phyloP scores from a whole-genome alignment of 2,113 vertebrate species.

The Calyptommatus sinebrachiatus region DNA sequence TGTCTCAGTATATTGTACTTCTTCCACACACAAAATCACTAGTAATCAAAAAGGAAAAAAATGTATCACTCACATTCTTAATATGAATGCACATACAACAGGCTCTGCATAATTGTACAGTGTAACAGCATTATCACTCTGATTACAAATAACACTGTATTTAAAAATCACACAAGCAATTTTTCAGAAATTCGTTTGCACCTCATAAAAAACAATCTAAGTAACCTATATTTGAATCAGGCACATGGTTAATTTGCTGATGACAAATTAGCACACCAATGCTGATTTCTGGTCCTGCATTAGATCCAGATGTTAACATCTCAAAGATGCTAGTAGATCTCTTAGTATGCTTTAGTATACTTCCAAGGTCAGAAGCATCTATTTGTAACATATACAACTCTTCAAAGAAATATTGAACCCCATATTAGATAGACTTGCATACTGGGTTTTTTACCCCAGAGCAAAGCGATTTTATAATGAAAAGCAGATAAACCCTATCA shows the following conservation, averaged over 20 bases:
- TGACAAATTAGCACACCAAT: background rate
- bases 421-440: background rate
- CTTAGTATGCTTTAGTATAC: too few relatives aligned
- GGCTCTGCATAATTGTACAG: constrained; percentile 3
- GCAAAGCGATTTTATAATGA: constrained; percentile 10
- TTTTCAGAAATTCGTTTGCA: constrained; percentile 4
- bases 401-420: constrained; percentile 13
- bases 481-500: background rate
- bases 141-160: background rate
- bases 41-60: background rate
- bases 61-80: background rate
- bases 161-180: constrained; percentile 20
- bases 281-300: background rate
- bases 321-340: too few relatives aligned
- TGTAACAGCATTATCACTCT: constrained; percentile 29
- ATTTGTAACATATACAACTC: background rate
- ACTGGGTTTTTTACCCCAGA: background rate
- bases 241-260: background rate
- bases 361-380: too few relatives aligned
- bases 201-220: background rate
- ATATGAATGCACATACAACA: background rate
- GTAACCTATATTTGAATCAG: constrained; percentile 9
- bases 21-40: background rate
- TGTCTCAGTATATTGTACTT: background rate
- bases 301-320: background rate